Base-by-base conservation (phyloP, 2,888 invertebrate species). In the Nomada ferruginata region DNA sequence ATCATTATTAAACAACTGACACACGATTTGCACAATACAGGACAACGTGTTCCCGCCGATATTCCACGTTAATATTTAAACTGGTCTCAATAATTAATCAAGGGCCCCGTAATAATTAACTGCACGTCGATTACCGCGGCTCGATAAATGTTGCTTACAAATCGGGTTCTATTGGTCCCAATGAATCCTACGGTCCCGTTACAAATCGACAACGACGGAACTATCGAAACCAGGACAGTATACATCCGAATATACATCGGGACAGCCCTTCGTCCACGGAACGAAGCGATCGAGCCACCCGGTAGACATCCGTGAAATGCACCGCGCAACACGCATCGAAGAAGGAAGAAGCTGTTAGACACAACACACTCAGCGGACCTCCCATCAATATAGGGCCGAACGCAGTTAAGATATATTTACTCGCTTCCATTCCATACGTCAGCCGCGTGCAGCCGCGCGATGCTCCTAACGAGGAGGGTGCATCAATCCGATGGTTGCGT, bases 341-440 rank as follows among this genome's bases (percentile, higher is more conserved):
- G 84, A 76, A 83, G 83, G 89, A 87, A 89, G 90, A 89, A 89
- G 89, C 91, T 90, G 92, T 92, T 92, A 93, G 93, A 93, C 93
- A 93, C 91, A 93, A 93, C 93, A 93, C 93, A 93, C 93, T 93
- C 93, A 91, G 89, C 89, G 88, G 91, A 91, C 92, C 92, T 92
- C 92, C 92, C 91, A 92, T 92, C 92, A 91, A 92, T 92, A 91
- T 92, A 90, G 91, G 88, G 85, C 88, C 89, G 89, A 92, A 92
- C 87, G 90, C 91, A 90, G 91, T 92, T 91, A 91, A 92, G 92
- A 93, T 93, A 93, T 92, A 93, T 93, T 92, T 93, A 92, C 91
- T 89, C 84, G 89, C 89, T 87, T 90, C 90, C 91, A 89, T 91
- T 90, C 90, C 90, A 85, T 90, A 87, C 82, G 80, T 86, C 83